A percentile compares a stretch with the other conserved stretches of the same genome.
Evolutionary conservation across 30 jellyfish, hydroid and myxozoan species (phyloP).

Genomic region (Aurelia coerulea): DNA sequence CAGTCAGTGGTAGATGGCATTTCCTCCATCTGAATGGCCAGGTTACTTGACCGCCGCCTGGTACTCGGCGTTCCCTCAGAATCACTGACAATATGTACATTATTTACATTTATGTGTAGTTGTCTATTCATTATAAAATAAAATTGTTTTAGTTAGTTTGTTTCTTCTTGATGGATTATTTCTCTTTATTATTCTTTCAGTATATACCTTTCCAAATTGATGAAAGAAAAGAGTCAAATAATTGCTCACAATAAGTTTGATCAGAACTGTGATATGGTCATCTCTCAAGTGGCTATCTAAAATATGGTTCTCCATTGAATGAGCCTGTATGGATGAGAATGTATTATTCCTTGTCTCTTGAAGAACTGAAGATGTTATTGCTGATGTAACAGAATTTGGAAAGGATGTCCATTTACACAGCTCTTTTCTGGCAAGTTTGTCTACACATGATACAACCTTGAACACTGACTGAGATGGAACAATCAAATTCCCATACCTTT

Average conservation of each 20-base stretch:
- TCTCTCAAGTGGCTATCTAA: too few species aligned
- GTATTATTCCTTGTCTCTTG: neutral
- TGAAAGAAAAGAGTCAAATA: too few species aligned
- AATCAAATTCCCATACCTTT: slow-evolving; percentile 34
- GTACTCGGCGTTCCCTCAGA: too few species aligned
- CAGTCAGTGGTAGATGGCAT: too few species aligned
- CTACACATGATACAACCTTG: slow-evolving; percentile 10
- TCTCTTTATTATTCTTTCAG: slow-evolving; percentile 7
- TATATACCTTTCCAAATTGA: slow-evolving; percentile 18
- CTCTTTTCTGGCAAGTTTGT: neutral
- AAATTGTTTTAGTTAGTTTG: slow-evolving; percentile 12
- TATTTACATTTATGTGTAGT: too few species aligned
- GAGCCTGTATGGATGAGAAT: neutral
- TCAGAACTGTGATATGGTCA: too few species aligned
- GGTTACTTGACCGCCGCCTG: too few species aligned
- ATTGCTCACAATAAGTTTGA: too few species aligned
- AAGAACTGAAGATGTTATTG: slow-evolving; percentile 1
- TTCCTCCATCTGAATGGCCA: too few species aligned
- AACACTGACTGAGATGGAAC: too few species aligned
- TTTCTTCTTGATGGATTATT: slow-evolving; percentile 22
- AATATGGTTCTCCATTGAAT: neutral
- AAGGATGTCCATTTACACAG: too few species aligned
- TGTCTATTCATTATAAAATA: slow-evolving; percentile 1
- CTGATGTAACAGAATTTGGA: neutral
- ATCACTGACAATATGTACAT: too few species aligned